Percentiles rank a stretch among this genome's conserved stretches.
Conservation (phyloP, 2,888 invertebrate genomes). For the Abscondita cerata region DNA sequence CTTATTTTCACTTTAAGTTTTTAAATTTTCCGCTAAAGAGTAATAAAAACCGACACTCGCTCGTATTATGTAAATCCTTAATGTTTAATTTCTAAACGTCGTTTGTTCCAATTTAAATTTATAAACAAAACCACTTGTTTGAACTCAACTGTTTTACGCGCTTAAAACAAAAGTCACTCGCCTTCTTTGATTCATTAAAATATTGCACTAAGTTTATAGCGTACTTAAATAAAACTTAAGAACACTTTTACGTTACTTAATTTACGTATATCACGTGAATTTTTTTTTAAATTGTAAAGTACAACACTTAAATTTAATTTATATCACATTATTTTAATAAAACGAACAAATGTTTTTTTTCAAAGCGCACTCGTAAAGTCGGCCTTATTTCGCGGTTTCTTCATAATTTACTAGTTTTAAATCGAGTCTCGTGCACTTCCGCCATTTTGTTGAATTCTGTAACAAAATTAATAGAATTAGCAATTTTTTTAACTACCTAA, state of each 20-base stretch:
- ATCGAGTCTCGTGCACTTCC: constrained; percentile 12
- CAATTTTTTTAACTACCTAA: neutral
- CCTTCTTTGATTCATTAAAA: constrained; percentile 14
- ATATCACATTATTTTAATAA: constrained; percentile 31
- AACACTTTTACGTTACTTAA: constrained; percentile 35
- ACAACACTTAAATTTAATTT: constrained; percentile 30
- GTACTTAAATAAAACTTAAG: constrained; percentile 29
- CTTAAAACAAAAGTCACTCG: constrained; percentile 12
- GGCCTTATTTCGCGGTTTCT: constrained; percentile 17
- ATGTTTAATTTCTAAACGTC: neutral
- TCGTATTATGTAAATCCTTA: neutral
- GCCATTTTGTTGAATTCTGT: constrained; percentile 31
- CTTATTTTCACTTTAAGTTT: constrained; percentile 10
- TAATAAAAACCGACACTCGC: neutral
- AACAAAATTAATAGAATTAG: constrained; percentile 25
- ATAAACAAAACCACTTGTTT: constrained; percentile 14
- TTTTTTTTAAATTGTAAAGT: constrained; percentile 19
- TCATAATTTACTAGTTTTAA: constrained; percentile 21
- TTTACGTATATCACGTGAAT: constrained; percentile 34
- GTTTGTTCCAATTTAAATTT: constrained; percentile 10
- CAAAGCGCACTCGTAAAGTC: constrained; percentile 4
- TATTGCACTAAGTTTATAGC: constrained; percentile 25
- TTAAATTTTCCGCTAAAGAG: neutral
- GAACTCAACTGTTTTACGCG: constrained; percentile 6
- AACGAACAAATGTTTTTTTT: constrained; percentile 8